Conservation (phyloP, 2,797 vertebrate genomes). For the Sternarchorhynchus goeldii region DNA sequence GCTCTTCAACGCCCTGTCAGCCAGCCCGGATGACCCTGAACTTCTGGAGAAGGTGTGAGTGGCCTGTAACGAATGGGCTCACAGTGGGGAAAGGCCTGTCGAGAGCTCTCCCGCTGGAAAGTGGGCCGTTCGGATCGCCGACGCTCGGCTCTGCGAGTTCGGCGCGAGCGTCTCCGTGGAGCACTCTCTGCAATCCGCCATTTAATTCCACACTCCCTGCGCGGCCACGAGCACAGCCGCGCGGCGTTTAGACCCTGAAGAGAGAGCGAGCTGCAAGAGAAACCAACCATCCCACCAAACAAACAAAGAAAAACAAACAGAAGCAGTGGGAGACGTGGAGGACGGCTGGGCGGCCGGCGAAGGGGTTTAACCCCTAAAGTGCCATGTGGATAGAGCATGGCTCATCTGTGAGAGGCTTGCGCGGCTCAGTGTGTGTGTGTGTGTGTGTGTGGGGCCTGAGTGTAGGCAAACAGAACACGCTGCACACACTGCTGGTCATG, state of each 20-base stretch:
- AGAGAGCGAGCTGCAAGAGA: not conserved
- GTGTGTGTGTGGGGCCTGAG: conserved; percentile 1
- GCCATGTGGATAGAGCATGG: no score
- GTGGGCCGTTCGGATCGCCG: no score
- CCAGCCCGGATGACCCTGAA: not conserved
- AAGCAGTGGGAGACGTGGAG: conserved; percentile 37
- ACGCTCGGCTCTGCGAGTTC: not conserved
- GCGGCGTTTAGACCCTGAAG: not conserved
- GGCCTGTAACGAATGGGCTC: not conserved
- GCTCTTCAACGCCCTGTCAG: not conserved
- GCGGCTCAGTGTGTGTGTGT: no score
- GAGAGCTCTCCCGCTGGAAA: no score
- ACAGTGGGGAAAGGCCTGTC: no score
- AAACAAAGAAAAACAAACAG: conserved; percentile 6
- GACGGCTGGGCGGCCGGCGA: not conserved
- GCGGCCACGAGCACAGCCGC: not conserved
- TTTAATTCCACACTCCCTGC: conserved; percentile 13
- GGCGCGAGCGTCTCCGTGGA: not conserved
- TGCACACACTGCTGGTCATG: conserved; percentile 63
- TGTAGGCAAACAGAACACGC: conserved; percentile 67
- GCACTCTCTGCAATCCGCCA: not conserved
- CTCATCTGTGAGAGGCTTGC: no score
- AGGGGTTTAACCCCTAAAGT: conserved; percentile 59
- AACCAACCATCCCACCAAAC: not conserved
- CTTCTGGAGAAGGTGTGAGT: not conserved